Percentiles rank a stretch among this genome's conserved stretches.
Conservation (phyloP, 2,797 vertebrate species). For the Australoheros facetus region DNA sequence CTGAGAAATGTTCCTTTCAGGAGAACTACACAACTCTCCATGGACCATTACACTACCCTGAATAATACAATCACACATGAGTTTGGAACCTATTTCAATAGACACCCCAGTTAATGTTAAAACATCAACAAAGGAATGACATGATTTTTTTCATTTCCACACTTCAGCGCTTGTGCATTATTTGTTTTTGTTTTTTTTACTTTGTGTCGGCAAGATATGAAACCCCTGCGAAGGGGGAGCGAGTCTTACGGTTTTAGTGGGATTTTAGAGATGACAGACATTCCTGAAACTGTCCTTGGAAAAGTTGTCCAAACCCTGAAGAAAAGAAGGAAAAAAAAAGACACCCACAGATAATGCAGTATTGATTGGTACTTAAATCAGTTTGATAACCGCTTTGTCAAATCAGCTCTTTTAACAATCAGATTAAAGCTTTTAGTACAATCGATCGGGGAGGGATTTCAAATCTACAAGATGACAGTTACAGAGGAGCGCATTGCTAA, state of each 20-base stretch:
- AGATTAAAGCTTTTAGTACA: constrained; percentile 85
- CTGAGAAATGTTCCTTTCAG: constrained; percentile 70
- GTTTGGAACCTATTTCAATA: constrained; percentile 48
- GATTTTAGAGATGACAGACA: constrained; percentile 48
- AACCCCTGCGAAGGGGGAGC: neutral
- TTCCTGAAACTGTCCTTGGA: constrained; percentile 65
- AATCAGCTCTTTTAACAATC: constrained; percentile 88
- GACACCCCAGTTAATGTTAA: constrained; percentile 60
- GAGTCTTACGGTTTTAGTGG: constrained; percentile 22
- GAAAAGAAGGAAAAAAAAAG: constrained; percentile 51
- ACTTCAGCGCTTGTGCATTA: constrained; percentile 52
- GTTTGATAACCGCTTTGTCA: constrained; percentile 87
- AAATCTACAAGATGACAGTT: constrained; percentile 79
- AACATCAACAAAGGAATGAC: constrained; percentile 60
- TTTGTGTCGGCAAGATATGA: constrained; percentile 35
- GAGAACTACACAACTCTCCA: constrained; percentile 64
- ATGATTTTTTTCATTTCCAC: constrained; percentile 53
- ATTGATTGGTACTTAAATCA: constrained; percentile 85
- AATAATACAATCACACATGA: constrained; percentile 68
- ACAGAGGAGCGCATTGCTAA: constrained; percentile 51
- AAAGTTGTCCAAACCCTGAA: constrained; percentile 64
- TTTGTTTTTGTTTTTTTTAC: constrained; percentile 42
- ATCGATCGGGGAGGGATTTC: constrained; percentile 80
- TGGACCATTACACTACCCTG: constrained; percentile 70
- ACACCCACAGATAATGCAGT: constrained; percentile 75